These are phyloP conservation scores for Xiphydria camelus DNA, from an alignment of 2,888 invertebrate species.

Conservation along the genomic window DNA sequence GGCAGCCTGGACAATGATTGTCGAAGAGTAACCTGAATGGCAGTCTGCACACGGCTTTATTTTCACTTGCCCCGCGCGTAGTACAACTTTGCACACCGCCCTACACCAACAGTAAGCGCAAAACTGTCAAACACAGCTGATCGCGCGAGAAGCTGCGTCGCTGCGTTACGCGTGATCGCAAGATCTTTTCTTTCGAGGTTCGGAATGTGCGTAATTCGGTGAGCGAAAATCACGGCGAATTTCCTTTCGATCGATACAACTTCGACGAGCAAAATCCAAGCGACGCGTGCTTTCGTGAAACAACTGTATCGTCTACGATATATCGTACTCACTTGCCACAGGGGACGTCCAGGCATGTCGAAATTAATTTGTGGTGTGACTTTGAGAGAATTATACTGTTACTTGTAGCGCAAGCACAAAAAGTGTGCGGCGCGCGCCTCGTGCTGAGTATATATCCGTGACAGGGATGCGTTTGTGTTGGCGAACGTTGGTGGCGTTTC, in stretches of 20 bases:
- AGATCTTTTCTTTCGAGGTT: no score
- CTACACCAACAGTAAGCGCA: constrained; percentile 12
- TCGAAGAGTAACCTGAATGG: no score
- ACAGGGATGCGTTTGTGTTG: constrained; percentile 47
- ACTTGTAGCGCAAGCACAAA: constrained; percentile 49
- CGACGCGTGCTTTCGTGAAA: no score
- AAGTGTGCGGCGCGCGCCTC: constrained; percentile 48
- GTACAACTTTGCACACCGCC: constrained; percentile 27
- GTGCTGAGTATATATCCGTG: constrained; percentile 54
- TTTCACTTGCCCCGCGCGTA: no score
- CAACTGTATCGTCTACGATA: no score
- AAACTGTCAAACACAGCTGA: constrained; percentile 28
- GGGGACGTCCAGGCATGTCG: constrained; percentile 76
- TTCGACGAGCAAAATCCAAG: no score
- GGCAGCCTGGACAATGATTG: no score
- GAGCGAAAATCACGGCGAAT: no score
- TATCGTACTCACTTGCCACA: constrained; percentile 70
- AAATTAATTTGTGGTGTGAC: neutral
- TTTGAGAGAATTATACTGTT: neutral
- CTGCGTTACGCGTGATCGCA: no score
- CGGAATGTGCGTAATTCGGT: no score
- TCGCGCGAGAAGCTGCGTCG: neutral
- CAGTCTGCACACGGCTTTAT: no score
- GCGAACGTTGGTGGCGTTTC: constrained; percentile 48
- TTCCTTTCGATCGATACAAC: no score